Evolutionary conservation across 2,797 vertebrate genomes (phyloP), one percentile per base, ranked within the genome.

Genomic region (Dallia pectoralis): DNA sequence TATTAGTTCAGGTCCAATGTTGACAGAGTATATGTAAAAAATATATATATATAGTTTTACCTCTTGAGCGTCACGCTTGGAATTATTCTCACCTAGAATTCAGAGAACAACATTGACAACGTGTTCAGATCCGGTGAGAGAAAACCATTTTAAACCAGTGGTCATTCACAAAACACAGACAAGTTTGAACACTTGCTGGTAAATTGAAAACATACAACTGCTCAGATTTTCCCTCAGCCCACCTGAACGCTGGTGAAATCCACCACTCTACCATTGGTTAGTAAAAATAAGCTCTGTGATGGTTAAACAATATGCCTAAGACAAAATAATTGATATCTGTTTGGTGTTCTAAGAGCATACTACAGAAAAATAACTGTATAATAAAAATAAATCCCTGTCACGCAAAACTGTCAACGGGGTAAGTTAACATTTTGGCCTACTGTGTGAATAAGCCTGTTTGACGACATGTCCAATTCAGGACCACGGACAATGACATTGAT

Each of bases 1-100:
- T 6, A 49, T 59, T 59, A 25, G 9, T 25, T 25, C 8, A 25
- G 8, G 22, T 59, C 53, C 22, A 56, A 56, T 6, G 53, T 22
- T 25, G 22, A 59, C 22, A 59, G 22, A 59, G 53, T 59, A 59
- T 27, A 2, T 25, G 25, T 59, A n/a, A 9, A 12, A 25, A 59
- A 59, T 25, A 59, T 25, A 59, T 11, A 49, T 59, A 51, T 51
- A 51, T n/a, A 30, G 22, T 14, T 74, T 72, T 71, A 85, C 85
- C 85, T 82, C 70, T 53, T 73, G 63, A 32, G 73, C 69, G 22
- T 84, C 77, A 40, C 51, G 75, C 30, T 77, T 84, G 27, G 72
- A 53, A 65, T 79, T 74, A 61, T 9, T 27, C 32, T 11, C 22
- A 40, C 3, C 83, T 76, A 49, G 14, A 36, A 69, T 27, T 63